Evolutionary conservation across 2,888 invertebrate species (phyloP).

Genomic region (Elgonia sp.): DNA sequence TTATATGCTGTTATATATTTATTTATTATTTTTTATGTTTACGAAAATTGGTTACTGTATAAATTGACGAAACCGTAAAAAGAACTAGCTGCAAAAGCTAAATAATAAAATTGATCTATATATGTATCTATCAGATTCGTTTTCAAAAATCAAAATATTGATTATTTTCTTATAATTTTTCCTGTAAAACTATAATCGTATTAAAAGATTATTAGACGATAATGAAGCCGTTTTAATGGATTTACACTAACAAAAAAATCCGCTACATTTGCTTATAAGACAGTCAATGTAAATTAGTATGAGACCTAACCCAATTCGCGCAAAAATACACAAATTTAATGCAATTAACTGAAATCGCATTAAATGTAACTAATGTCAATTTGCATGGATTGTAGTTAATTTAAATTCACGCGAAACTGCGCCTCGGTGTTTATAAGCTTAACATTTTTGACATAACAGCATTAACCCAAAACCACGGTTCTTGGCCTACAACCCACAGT

Average conservation of each 20-base stretch:
- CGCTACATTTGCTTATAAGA: constrained; percentile 49
- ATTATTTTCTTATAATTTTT: background rate
- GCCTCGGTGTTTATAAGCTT: constrained; percentile 43
- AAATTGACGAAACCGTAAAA: too few relatives aligned
- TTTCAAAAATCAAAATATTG: constrained; percentile 32
- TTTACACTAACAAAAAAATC: constrained; percentile 19
- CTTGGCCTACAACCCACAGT: constrained; percentile 56
- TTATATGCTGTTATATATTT: too few relatives aligned
- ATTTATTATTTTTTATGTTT: too few relatives aligned
- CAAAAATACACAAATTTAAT: constrained; percentile 66
- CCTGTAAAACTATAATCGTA: constrained; percentile 29
- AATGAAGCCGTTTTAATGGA: constrained; percentile 50
- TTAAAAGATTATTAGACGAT: constrained; percentile 49
- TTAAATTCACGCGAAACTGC: constrained; percentile 45
- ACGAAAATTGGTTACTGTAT: too few relatives aligned
- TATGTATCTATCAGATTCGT: too few relatives aligned
- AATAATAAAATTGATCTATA: too few relatives aligned
- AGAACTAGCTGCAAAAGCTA: too few relatives aligned
- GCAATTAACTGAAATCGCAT: constrained; percentile 54
- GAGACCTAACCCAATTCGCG: constrained; percentile 27
- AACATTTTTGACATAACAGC: constrained; percentile 61
- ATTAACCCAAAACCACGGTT: constrained; percentile 44
- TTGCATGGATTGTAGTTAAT: constrained; percentile 65
- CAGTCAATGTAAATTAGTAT: constrained; percentile 48
- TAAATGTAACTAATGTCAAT: constrained; percentile 64